Evolutionary conservation across 2,113 vertebrate species (phyloP), one percentile per base, ranked within the genome.

Genomic region (Entomyzon cyanotis): DNA sequence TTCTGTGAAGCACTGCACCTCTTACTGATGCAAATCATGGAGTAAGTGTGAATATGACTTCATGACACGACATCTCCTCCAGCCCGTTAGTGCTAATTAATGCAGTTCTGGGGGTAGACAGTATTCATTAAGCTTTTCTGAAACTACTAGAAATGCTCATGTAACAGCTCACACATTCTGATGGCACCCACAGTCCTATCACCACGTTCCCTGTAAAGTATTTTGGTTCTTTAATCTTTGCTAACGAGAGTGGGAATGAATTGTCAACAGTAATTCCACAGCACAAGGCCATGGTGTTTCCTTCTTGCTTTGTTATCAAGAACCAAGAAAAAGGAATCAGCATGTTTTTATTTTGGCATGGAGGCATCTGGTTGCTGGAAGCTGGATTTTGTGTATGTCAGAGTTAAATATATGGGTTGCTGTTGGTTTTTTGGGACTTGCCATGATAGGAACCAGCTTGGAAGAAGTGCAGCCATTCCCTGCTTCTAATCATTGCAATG

Each of bases 51-150:
- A 95, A 94, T 82, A 90, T 84, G 92, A 23, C 84, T 84, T 75
- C 58, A 56, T 90, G 80, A 82, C 64, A 49, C 5, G 60, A 65
- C 80, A 76, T 58, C 90, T 93, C 69, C 68, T 96, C 92, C 89
- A 96, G 71, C 80, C 47, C 13, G 7, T 84, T 76, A 33, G 80
- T 94, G 90, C 69, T 97, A 97, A 94, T 96, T 95, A 96, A 96
- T 97, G 88, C 94, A 42, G 53, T 84, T 89, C 88, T 86, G 69
- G 73, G 60, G 37, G 46, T 92, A 95, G 86, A 78, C 88, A 87
- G 74, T 69, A 89, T 84, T 96, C 94, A 94, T 97, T 96, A 96
- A 94, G 86, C 62, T 94, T 94, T 96, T 90, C 90, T 84, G 90
- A 94, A 93, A 90, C 83, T 86, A 93, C 92, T 84, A 90, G 85